phyloP scores from a whole-genome alignment of 2,797 vertebrate genomes.

The Xenops minutus region DNA sequence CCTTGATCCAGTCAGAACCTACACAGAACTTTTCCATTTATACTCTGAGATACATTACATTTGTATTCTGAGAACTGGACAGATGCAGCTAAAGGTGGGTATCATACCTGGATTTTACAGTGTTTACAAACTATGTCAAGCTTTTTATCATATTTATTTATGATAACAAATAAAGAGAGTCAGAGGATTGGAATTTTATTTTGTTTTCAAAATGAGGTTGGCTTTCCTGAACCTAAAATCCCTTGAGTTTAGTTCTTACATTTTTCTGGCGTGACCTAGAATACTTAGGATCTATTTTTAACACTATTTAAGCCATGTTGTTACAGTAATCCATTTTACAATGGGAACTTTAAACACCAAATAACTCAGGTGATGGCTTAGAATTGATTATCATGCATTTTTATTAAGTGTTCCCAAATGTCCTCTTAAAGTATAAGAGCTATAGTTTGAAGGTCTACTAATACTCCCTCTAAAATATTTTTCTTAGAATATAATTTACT shows the following conservation, averaged over 20 bases:
- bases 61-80: not conserved
- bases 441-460: not conserved
- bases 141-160: not conserved
- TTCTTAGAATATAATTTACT: not conserved
- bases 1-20: not conserved
- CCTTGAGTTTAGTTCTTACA: not conserved
- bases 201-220: not conserved
- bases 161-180: not conserved
- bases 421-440: not conserved
- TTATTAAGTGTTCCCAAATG: not conserved
- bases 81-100: not conserved
- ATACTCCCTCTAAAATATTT: not conserved
- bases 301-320: not conserved
- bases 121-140: not conserved
- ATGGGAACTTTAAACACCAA: not conserved
- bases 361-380: not conserved
- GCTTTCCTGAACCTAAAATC: not conserved
- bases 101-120: not conserved
- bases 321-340: conserved; percentile 11
- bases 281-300: not conserved
- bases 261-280: not conserved
- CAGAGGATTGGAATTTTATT: not conserved
- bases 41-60: not conserved
- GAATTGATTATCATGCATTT: not conserved
- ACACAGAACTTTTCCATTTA: not conserved